A percentile compares a stretch with the other conserved stretches of the same genome.
Conservation (phyloP, 2,888 invertebrate genomes). For the Corbicula japonica region DNA sequence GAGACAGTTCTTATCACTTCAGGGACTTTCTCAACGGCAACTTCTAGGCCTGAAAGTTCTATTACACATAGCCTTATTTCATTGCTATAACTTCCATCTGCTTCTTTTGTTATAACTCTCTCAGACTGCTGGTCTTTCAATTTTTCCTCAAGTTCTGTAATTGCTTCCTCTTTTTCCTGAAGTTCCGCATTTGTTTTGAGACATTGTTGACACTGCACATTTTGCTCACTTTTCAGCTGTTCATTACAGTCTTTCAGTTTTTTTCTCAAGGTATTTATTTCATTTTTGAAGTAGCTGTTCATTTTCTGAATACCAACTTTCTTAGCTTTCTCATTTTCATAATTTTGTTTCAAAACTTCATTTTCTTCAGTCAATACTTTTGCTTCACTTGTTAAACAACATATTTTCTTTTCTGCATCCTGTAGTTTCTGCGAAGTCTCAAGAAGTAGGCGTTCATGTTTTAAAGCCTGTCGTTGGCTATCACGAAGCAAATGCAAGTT, state of each 20-base stretch:
- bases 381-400: neutral
- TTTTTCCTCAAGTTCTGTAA: conserved; percentile 1
- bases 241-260: conserved; percentile 4
- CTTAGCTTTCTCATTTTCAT: conserved; percentile 5
- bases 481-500: conserved; percentile 14
- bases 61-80: conserved; percentile 19
- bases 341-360: neutral
- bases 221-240: neutral
- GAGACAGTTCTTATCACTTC: conserved; percentile 14
- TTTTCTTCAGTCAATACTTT: conserved; percentile 4
- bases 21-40: conserved; percentile 21
- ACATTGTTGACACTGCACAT: neutral
- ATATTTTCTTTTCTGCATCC: neutral
- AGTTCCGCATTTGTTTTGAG: neutral
- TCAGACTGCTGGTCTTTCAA: neutral
- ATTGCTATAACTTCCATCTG: conserved; percentile 9
- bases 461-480: neutral
- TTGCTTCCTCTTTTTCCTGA: conserved; percentile 4
- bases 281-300: neutral
- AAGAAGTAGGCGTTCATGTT: neutral
- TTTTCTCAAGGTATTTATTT: neutral
- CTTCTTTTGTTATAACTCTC: conserved; percentile 10
- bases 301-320: conserved; percentile 2
- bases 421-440: neutral
- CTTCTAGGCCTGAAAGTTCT: conserved; percentile 19